These are phyloP conservation scores for Calliphora vomitoria DNA, from an alignment of 2,888 invertebrate species.

Conservation along the genomic window DNA sequence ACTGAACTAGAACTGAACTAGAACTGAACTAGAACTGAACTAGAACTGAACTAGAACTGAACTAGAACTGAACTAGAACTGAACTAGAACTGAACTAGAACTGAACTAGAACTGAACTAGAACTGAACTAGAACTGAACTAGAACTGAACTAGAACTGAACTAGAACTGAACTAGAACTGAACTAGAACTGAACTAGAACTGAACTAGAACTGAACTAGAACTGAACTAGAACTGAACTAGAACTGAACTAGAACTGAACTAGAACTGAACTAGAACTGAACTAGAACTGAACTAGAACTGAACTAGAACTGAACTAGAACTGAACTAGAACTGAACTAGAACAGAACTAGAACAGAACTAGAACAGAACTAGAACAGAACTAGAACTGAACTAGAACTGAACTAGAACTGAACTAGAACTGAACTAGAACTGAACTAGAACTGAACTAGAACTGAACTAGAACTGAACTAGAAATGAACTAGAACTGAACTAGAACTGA, in stretches of 20 bases:
- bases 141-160: conserved; percentile 13
- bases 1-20: background rate
- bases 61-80: conserved; percentile 13
- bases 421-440: conserved; percentile 12
- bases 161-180: conserved; percentile 13
- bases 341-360: background rate
- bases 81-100: conserved; percentile 13
- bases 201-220: conserved; percentile 13
- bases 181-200: conserved; percentile 10
- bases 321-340: background rate
- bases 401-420: conserved; percentile 13
- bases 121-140: conserved; percentile 13
- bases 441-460: conserved; percentile 16
- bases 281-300: conserved; percentile 10
- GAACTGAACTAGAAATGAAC: conserved; percentile 12
- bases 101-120: conserved; percentile 13
- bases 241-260: conserved; percentile 10
- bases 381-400: conserved; percentile 1
- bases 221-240: conserved; percentile 13
- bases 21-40: conserved; percentile 11
- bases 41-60: conserved; percentile 13
- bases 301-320: conserved; percentile 7
- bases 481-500: conserved; percentile 6
- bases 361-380: background rate
- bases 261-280: conserved; percentile 13